A percentile compares a stretch with the other conserved stretches of the same genome.
Evolutionary conservation across 2,888 invertebrate genomes (phyloP).

Genomic region (Phlogophora meticulosa): DNA sequence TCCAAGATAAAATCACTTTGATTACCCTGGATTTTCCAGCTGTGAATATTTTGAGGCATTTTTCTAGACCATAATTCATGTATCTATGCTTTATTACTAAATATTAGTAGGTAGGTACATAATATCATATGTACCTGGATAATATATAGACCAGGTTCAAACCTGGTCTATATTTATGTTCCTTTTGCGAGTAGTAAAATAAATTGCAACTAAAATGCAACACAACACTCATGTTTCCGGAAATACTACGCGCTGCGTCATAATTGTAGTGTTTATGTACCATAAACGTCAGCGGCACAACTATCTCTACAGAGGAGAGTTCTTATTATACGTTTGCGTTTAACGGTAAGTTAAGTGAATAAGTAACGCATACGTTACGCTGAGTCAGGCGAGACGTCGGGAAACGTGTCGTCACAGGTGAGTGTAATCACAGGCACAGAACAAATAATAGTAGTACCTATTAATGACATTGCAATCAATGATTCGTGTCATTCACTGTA

Average conservation of each 20-base stretch:
- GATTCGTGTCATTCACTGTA: no score
- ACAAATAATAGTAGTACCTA: no score
- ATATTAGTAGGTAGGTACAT: no score
- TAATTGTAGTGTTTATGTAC: not conserved
- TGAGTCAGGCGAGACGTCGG: not conserved
- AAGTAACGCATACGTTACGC: not conserved
- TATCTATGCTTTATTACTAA: no score
- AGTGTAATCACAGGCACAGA: slow-evolving; percentile 22
- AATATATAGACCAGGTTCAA: no score
- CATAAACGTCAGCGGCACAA: not conserved
- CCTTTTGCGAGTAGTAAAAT: not conserved
- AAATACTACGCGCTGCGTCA: not conserved
- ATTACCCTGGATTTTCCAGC: not conserved
- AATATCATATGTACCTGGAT: no score
- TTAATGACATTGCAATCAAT: no score
- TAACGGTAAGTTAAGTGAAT: not conserved
- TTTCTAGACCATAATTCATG: no score
- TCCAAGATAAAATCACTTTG: slow-evolving; percentile 1
- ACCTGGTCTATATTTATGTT: no score
- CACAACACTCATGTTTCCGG: not conserved
- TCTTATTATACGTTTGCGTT: not conserved
- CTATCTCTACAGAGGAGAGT: not conserved
- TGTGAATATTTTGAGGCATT: slow-evolving; percentile 5
- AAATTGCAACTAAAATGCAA: not conserved
- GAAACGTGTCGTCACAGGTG: not conserved